Evolutionary conservation across 1,140 invertebrate species (phyloP), one percentile per base, ranked within the genome.

Genomic region (Penaeus indicus): DNA sequence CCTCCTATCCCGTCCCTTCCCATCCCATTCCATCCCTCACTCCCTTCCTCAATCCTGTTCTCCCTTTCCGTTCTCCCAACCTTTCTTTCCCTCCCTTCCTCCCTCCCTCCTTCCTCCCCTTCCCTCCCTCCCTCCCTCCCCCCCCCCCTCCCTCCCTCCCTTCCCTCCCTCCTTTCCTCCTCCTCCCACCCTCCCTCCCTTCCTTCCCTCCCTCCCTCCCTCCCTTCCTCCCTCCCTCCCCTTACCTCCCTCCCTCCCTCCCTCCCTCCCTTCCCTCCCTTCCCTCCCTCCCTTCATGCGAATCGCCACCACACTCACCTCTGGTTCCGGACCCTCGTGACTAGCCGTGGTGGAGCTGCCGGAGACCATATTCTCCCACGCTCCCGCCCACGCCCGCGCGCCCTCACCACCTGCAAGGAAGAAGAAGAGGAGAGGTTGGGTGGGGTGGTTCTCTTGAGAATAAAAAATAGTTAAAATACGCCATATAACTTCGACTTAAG

Each of bases 351-450:
- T 78, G 77, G 77, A 78, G 47, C 38, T 60, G 47, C 78, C 78
- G 47, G 78, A 80, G 47, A 80, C 78, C 78, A 80, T 80, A 80
- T 80, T 80, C 78, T 80, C 78, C 47, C 78, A 80, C 54, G 38
- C 47, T 60, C 78, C n/a, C 78, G 47, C 47, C 78, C 77, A 54
- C 77, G 77, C 77, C 42, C 13, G 47, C 78, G 61, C 78, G 78
- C 78, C 78, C 78, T 79, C 75, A 77, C 77, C 42, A 79, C 77
- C 77, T 79, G 77, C 21, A 22, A 54, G 54, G 16, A 11, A 54
- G 54, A 54, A 16, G 0, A 8, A 54, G 54, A 54, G 11, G 54
- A 54, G 47, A 10, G 3, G 54, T 54, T 54, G 54, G 54, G 54
- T 54, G 54, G 54, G 54, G 54, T 54, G 11, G 0, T 54, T 54